Evolutionary conservation across 2,888 invertebrate genomes (phyloP), one percentile per base, ranked within the genome.

Genomic region (Archaeoteleia sp.): DNA sequence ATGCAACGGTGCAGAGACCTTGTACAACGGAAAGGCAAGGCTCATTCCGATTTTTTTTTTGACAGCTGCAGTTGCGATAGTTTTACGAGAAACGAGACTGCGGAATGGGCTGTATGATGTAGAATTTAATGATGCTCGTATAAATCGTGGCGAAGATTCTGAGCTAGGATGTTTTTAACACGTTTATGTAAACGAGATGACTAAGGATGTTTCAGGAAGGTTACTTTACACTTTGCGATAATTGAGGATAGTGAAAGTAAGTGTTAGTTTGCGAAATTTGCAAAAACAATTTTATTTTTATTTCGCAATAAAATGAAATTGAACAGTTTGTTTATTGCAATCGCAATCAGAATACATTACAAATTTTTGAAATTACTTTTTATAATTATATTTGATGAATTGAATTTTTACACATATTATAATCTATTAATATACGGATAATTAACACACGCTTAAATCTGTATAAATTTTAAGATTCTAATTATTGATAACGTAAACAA

Each of bases 161-260:
- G 23, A 60, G 49, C 60, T 54, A 42, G 54, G 60, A 60, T 60
- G 58, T 66, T 60, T 60, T 58, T 54, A 66, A 48, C 58, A 42
- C 58, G 58, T 58, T 66, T 66, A 60, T 60, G 66, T 48, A 60
- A 66, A 66, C 60, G 66, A 60, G 58, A 58, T 65, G 58, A 65
- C 58, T 65, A 51, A 53, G 46, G 65, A 65, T 57, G 57, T 51
- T 57, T 46, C 57, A 65, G 57, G 65, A 65, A 65, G 57, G 65
- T 57, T 63, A 35, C 49, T 43, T 57, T 57, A 39, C 45, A 13
- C 51, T 27, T 43, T 39, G 55, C 45, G 51, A 51, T 65, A 65
- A 65, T 65, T 65, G 57, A 65, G 65, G 46, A 65, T 65, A 65
- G 65, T 58, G 65, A 65, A 65, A 65, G 65, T 63, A 55, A 48